Percentiles rank a stretch among this genome's conserved stretches.
These are phyloP conservation scores for Hyposoter dolosus DNA, from an alignment of 2,888 invertebrate genomes.

Conservation along the genomic window DNA sequence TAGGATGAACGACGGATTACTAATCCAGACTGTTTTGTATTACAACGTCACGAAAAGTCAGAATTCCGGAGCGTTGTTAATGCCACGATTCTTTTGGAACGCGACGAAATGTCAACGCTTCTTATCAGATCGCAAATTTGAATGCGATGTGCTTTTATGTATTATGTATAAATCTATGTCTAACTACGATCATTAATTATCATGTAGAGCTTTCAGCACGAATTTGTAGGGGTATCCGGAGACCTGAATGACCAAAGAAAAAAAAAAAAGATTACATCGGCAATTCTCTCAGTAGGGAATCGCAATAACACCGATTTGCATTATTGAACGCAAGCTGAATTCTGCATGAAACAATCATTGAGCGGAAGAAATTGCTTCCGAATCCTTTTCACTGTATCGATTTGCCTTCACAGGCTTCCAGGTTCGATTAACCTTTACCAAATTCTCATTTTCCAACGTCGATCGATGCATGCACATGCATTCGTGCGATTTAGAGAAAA, in stretches of 20 bases:
- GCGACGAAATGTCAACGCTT: slow-evolving; percentile 17
- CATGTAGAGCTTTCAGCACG: background rate
- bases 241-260: background rate
- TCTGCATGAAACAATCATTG: slow-evolving; percentile 58
- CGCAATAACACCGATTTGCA: background rate
- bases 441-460: slow-evolving; percentile 30
- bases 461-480: background rate
- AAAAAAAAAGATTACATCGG: slow-evolving; percentile 17
- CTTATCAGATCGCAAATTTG: slow-evolving; percentile 30
- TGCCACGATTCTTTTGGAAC: slow-evolving; percentile 18
- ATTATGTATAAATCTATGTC: background rate
- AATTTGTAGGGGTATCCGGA: background rate
- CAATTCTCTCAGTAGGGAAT: slow-evolving; percentile 12
- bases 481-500: slow-evolving; percentile 41
- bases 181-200: background rate
- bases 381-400: slow-evolving; percentile 23
- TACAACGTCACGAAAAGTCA: slow-evolving; percentile 46
- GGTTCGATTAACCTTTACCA: slow-evolving; percentile 59
- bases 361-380: slow-evolving; percentile 36
- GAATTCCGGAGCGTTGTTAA: slow-evolving; percentile 32
- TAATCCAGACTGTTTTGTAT: slow-evolving; percentile 14
- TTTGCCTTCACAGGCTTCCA: background rate
- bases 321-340: slow-evolving; percentile 36
- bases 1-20: slow-evolving; percentile 25
- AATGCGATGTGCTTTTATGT: background rate